A percentile compares a stretch with the other conserved stretches of the same genome.
Evolutionary conservation across 2,113 vertebrate genomes (phyloP).

Genomic region (Redunca redunca): DNA sequence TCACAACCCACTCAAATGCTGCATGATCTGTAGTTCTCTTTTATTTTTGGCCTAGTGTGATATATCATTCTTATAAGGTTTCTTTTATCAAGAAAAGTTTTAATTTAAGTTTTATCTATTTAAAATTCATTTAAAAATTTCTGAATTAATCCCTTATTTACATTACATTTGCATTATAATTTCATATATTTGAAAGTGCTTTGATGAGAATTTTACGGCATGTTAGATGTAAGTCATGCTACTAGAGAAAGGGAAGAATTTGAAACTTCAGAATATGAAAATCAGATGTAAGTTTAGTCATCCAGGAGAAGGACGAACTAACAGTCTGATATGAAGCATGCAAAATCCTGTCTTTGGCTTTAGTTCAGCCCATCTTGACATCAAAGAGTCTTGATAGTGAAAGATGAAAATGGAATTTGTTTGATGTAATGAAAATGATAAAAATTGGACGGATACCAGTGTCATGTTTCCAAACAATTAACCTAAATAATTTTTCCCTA

Average conservation of each 20-base stretch:
- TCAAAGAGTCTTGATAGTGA: not conserved
- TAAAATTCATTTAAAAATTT: not conserved
- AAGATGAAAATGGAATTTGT: not conserved
- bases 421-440: not conserved
- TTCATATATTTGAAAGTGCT: conserved; percentile 1
- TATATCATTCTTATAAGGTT: not conserved
- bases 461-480: not conserved
- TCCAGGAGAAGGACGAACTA: not conserved
- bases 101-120: conserved; percentile 27
- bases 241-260: not conserved
- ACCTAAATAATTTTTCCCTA: not conserved
- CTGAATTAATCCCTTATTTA: not conserved
- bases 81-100: not conserved
- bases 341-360: not conserved
- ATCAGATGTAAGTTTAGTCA: not conserved
- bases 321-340: not conserved
- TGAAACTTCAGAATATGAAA: not conserved
- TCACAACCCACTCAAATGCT: not conserved
- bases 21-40: not conserved
- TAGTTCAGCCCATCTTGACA: not conserved
- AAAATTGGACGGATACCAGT: not conserved
- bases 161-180: not conserved
- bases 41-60: not conserved
- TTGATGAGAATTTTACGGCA: not conserved
- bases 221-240: not conserved